Percentiles rank a stretch among this genome's conserved stretches.
Evolutionary conservation across 2,888 invertebrate genomes (phyloP).

Genomic region (Nephrocerus scutellatus): DNA sequence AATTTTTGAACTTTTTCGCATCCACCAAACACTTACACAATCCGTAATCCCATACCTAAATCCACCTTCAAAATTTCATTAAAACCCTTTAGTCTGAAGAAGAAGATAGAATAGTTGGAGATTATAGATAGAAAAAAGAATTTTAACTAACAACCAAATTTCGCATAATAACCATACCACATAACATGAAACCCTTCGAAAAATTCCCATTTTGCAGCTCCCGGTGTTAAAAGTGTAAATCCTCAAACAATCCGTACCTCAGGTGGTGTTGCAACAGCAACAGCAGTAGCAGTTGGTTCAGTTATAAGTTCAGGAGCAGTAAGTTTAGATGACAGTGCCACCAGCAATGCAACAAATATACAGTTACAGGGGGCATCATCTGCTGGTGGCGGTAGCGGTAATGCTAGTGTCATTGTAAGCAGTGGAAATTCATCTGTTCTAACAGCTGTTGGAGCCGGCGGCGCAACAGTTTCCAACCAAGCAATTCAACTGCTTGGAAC

Average conservation of each 20-base stretch:
- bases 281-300: constrained; percentile 12
- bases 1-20: constrained; percentile 11
- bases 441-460: background rate
- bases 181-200: constrained; percentile 32
- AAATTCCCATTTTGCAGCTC: constrained; percentile 55
- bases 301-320: constrained; percentile 14
- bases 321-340: constrained; percentile 25
- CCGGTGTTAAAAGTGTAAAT: constrained; percentile 57
- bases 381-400: constrained; percentile 10
- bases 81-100: too few species aligned
- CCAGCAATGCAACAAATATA: constrained; percentile 19
- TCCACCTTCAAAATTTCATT: constrained; percentile 11
- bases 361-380: constrained; percentile 17
- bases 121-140: too few species aligned
- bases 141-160: constrained; percentile 34
- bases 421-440: constrained; percentile 3
- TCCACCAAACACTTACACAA: constrained; percentile 6
- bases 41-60: constrained; percentile 12
- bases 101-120: too few species aligned
- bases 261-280: constrained; percentile 23
- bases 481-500: constrained; percentile 40
- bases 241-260: constrained; percentile 46
- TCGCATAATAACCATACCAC: too few species aligned
- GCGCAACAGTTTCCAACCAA: constrained; percentile 18
- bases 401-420: constrained; percentile 16